Evolutionary conservation across 2,113 vertebrate species (phyloP).

Genomic region (Pelecanus crispus): DNA sequence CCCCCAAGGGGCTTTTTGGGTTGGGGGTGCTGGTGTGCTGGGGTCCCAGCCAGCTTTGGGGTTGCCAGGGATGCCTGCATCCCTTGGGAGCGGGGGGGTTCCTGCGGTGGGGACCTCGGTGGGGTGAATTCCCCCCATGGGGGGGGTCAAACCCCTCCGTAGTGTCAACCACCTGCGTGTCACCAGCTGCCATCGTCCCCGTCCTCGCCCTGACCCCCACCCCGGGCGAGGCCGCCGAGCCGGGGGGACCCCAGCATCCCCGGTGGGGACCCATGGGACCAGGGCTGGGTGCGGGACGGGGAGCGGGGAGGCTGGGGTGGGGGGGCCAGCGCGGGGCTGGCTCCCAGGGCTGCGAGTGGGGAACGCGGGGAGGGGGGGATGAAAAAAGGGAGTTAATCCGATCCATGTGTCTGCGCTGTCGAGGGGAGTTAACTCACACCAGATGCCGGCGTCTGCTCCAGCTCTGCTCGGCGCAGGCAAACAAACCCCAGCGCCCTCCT

Average conservation of each 20-base stretch:
- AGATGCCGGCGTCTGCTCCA: slow-evolving; percentile 49
- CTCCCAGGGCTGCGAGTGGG: background rate
- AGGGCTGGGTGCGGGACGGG: background rate
- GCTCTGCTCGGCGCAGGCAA: background rate
- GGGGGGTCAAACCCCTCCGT: background rate
- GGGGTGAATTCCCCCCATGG: background rate
- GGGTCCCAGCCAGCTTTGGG: background rate
- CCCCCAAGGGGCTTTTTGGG: no score
- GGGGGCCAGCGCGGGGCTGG: background rate
- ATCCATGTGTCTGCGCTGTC: slow-evolving; percentile 33
- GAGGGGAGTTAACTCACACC: slow-evolving; percentile 37
- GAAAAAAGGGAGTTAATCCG: slow-evolving; percentile 2
- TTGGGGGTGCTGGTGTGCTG: no score
- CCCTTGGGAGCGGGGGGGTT: background rate
- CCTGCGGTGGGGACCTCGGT: background rate
- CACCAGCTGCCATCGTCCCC: background rate
- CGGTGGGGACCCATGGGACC: background rate
- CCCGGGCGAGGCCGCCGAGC: background rate
- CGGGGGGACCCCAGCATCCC: background rate
- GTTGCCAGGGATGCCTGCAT: background rate
- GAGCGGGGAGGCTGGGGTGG: no score
- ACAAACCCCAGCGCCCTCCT: background rate
- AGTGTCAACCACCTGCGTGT: background rate
- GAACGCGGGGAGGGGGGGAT: background rate
- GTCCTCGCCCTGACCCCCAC: background rate